phyloP scores from a whole-genome alignment of 2,797 vertebrate genomes.

The Typhlichthys subterraneus region DNA sequence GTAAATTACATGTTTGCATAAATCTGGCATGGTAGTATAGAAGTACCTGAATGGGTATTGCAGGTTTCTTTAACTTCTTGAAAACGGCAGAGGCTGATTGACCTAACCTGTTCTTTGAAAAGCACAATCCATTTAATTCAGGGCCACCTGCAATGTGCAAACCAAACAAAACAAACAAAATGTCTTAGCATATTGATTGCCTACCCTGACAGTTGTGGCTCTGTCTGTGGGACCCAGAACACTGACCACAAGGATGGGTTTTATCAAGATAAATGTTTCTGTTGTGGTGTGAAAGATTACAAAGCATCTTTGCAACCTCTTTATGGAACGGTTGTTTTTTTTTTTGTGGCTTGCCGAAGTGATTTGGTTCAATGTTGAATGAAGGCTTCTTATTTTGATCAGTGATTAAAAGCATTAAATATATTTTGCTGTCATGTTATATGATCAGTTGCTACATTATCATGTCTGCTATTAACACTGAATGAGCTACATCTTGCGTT shows the following conservation, averaged over 20 bases:
- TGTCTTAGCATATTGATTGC: not conserved
- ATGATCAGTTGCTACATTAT: no score
- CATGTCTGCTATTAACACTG: no score
- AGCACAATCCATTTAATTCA: no score
- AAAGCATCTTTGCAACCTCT: slow-evolving; percentile 59
- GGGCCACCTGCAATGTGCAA: not conserved
- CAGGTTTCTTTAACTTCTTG: no score
- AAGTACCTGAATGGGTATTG: no score
- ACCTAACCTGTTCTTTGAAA: no score
- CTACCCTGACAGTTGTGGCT: slow-evolving; percentile 47
- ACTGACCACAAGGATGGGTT: slow-evolving; percentile 83
- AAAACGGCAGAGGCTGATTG: no score
- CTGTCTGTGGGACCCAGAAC: slow-evolving; percentile 80
- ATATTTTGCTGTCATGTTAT: no score
- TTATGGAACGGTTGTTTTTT: slow-evolving; percentile 85
- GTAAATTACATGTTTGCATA: not conserved
- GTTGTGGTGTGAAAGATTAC: slow-evolving; percentile 26
- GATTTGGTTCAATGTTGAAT: slow-evolving; percentile 97
- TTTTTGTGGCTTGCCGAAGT: slow-evolving; percentile 86
- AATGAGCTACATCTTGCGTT: no score
- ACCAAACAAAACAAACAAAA: not conserved
- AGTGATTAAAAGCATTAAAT: slow-evolving; percentile 91
- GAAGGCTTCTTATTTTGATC: slow-evolving; percentile 99
- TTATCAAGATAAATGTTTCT: slow-evolving; percentile 83
- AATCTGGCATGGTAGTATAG: no score